Base-by-base conservation (phyloP, 2,888 invertebrate genomes). In the Agrochola lychnidis region DNA sequence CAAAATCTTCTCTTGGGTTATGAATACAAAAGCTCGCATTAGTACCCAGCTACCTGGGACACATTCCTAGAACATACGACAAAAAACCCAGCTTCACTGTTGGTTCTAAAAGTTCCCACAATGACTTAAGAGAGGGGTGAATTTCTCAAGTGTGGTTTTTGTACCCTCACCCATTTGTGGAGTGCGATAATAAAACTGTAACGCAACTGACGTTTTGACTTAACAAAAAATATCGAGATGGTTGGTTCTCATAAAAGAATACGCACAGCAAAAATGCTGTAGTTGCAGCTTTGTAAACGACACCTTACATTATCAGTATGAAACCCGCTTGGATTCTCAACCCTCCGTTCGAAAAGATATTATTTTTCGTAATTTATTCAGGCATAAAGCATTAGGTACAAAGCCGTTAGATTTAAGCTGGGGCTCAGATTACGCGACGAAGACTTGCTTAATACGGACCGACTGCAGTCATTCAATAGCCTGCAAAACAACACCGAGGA, bases 91-190 rank as follows among this genome's bases (percentile, higher is more conserved):
- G 91, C 93, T 92, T 94, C 93, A 91, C 93, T 90, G 91, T 93
- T 92, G 91, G 92, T 92, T 93, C 89, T 90, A 91, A 63, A 92
- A 90, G 93, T 96, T 96, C 96, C 95, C 96, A 96, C 95, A 96
- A 94, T 93, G 91, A 88, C 89, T 88, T 90, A 86, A 91, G 93
- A 94, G 94, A 94, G 93, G 94, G 95, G 95, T 94, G 91, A 90
- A 92, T 93, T 92, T 94, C 93, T 96, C 94, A 94, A 96, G 96
- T 95, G 95, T 92, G 90, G 93, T 96, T 96, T 96, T 96, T 96
- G 93, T 95, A 93, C 92, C 89, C 88, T 89, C 84, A 91, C 92
- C 94, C 94, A 95, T 95, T 95, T 94, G 93, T 95, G 90, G 92
- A 94, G 94, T 93, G 89, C 90, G 92, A 93, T 95, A 94, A 94